phyloP scores from a whole-genome alignment of 1,140 invertebrate genomes.

The Melanaphis sacchari region DNA sequence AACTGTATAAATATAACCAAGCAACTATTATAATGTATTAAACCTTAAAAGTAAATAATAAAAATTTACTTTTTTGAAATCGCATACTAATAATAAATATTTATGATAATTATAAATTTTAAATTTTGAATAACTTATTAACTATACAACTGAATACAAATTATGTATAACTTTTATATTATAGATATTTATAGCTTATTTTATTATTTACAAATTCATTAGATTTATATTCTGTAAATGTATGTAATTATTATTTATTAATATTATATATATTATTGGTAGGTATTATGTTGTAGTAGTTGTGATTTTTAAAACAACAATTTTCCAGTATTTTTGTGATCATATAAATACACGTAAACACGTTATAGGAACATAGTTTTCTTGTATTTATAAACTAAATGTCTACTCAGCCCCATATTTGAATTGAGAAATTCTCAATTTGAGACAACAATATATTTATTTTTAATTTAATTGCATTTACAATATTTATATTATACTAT shows the following conservation, averaged over 20 bases:
- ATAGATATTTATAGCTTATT: no score
- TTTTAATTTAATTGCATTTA: neutral
- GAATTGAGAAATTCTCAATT: neutral
- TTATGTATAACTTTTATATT: neutral
- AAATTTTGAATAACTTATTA: neutral
- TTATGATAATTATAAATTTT: neutral
- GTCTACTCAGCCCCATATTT: no score
- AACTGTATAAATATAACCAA: neutral
- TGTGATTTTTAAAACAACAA: neutral
- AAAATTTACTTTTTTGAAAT: neutral
- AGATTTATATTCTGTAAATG: neutral
- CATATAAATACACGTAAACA: neutral
- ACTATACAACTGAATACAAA: neutral
- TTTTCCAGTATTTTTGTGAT: neutral
- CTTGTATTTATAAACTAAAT: neutral
- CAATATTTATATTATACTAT: neutral
- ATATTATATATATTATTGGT: neutral
- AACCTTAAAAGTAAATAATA: neutral
- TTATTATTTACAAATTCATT: neutral
- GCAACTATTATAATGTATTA: neutral
- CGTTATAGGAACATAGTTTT: neutral
- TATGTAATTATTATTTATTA: neutral
- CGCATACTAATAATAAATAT: neutral
- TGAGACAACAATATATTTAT: neutral
- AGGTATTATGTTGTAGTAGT: neutral